Percentiles rank a stretch among this genome's conserved stretches.
Evolutionary conservation across 2,797 vertebrate species (phyloP).

Genomic region (Meda fulgida): DNA sequence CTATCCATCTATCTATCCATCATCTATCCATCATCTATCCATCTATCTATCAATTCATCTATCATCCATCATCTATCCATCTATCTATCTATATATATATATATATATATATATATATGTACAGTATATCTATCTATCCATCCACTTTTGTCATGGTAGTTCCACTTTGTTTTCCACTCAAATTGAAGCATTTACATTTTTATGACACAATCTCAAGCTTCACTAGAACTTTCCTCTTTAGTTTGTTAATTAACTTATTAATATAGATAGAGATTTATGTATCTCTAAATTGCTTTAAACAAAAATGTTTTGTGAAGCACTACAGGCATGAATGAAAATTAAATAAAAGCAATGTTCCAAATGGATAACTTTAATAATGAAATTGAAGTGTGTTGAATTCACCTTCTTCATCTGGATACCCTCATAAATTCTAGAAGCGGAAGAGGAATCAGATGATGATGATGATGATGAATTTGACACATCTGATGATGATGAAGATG

Average conservation of each 20-base stretch:
- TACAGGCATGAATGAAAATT: slow-evolving; percentile 2
- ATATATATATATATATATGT: too few species aligned
- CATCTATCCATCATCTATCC: too few species aligned
- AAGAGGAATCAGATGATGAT: slow-evolving; percentile 49
- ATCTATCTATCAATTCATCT: too few species aligned
- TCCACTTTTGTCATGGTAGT: too few species aligned
- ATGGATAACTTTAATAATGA: background rate
- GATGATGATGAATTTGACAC: slow-evolving; percentile 61
- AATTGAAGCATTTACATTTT: slow-evolving; percentile 42
- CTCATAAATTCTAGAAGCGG: slow-evolving; percentile 59
- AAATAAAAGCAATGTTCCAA: slow-evolving; percentile 13
- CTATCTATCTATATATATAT: too few species aligned
- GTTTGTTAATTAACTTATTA: slow-evolving; percentile 41
- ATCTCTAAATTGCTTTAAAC: background rate
- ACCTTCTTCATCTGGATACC: background rate
- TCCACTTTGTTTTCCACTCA: too few species aligned
- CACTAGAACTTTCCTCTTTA: background rate
- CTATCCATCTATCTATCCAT: too few species aligned
- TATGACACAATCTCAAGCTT: slow-evolving; percentile 30
- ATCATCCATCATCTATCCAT: too few species aligned
- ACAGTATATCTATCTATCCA: too few species aligned
- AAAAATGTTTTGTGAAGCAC: slow-evolving; percentile 2
- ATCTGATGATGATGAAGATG: slow-evolving; percentile 31
- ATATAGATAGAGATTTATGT: background rate
- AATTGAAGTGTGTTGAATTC: slow-evolving; percentile 15